Percentiles rank a stretch among this genome's conserved stretches.
Conservation (phyloP, 2,888 invertebrate genomes). For the Habrosyne pyritoides region DNA sequence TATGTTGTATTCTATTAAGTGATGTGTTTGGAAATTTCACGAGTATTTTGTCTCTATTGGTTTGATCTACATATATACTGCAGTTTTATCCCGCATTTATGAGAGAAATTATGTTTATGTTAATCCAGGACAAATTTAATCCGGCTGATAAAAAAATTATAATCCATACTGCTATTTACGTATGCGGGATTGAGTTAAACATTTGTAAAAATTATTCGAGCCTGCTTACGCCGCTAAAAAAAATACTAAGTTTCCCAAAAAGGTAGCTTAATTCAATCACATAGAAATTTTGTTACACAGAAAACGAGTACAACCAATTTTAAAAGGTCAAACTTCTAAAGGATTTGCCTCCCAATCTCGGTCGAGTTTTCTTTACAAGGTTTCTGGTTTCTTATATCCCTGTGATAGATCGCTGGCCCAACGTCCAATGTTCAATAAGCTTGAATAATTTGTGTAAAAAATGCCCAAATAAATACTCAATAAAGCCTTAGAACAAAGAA, state of each 20-base stretch:
- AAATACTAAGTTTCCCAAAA: slow-evolving; percentile 5
- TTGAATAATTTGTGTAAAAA: slow-evolving; percentile 70
- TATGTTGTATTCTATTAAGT: too few relatives aligned
- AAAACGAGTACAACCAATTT: slow-evolving; percentile 63
- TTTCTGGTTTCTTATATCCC: slow-evolving; percentile 51
- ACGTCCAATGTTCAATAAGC: slow-evolving; percentile 68
- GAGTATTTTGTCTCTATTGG: too few relatives aligned
- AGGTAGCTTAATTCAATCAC: slow-evolving; percentile 2
- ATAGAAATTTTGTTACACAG: slow-evolving; percentile 6
- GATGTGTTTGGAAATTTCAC: neutral
- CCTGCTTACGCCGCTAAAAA: slow-evolving; percentile 14
- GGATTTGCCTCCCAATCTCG: slow-evolving; percentile 62
- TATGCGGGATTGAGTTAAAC: too few relatives aligned
- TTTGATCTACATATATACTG: too few relatives aligned
- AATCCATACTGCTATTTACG: too few relatives aligned
- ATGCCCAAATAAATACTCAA: slow-evolving; percentile 54
- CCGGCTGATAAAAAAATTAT: too few relatives aligned
- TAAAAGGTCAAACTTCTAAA: slow-evolving; percentile 59
- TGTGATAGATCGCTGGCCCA: slow-evolving; percentile 65
- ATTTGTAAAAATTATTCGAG: too few relatives aligned
- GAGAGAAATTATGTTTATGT: too few relatives aligned
- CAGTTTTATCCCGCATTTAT: too few relatives aligned
- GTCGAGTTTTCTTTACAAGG: slow-evolving; percentile 55
- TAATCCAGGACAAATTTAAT: too few relatives aligned
- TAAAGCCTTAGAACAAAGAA: slow-evolving; percentile 51